Conservation (phyloP, 2,888 invertebrate species). For the Diarsia brunnea region DNA sequence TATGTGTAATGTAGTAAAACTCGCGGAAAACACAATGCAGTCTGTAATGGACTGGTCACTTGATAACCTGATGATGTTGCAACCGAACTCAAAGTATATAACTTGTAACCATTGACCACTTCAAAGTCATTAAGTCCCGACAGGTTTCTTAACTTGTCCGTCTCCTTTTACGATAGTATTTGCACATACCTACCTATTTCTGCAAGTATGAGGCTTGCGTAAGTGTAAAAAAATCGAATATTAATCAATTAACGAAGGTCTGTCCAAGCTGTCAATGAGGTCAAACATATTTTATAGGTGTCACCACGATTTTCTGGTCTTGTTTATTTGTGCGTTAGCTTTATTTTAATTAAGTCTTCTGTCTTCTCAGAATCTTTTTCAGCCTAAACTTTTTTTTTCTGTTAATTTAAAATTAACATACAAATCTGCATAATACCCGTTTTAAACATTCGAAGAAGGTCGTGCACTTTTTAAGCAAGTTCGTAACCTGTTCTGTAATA, state of each 20-base stretch:
- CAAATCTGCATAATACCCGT: slow-evolving; percentile 22
- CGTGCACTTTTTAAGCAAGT: slow-evolving; percentile 29
- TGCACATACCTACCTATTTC: slow-evolving; percentile 74
- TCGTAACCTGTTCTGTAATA: slow-evolving; percentile 28
- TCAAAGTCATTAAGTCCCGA: slow-evolving; percentile 73
- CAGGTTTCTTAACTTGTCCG: slow-evolving; percentile 77
- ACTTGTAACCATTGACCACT: slow-evolving; percentile 71
- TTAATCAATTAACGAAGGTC: slow-evolving; percentile 63
- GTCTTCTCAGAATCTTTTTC: not conserved
- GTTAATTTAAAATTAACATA: not conserved
- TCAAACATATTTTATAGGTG: slow-evolving; percentile 35
- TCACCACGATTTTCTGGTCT: not conserved
- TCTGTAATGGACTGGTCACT: slow-evolving; percentile 21
- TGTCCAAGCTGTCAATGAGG: slow-evolving; percentile 38
- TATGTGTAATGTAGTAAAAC: no score
- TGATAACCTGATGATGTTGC: slow-evolving; percentile 64
- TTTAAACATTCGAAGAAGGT: slow-evolving; percentile 21
- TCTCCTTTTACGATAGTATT: slow-evolving; percentile 79
- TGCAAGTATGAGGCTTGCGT: slow-evolving; percentile 63
- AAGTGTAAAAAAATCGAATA: slow-evolving; percentile 65
- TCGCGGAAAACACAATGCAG: not conserved
- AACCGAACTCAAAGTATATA: slow-evolving; percentile 65
- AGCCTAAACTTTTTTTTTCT: not conserved
- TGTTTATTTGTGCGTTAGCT: not conserved
- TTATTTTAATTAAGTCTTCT: not conserved